These are phyloP conservation scores for Salminus brasiliensis DNA, from an alignment of 2,113 vertebrate genomes.

Conservation along the genomic window DNA sequence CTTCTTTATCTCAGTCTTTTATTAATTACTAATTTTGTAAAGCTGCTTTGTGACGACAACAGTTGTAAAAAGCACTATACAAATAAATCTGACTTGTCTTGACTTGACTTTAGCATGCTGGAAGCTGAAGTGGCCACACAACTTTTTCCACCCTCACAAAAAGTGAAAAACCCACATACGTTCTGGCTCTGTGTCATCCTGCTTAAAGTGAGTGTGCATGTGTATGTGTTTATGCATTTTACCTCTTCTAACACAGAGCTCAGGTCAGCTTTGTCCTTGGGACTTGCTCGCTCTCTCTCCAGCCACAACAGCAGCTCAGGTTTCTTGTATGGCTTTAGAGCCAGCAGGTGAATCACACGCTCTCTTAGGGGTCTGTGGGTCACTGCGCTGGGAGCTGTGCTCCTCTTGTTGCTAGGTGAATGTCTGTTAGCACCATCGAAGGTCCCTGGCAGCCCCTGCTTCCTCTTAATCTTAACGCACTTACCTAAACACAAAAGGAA, in stretches of 20 bases:
- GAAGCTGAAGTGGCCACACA: no score
- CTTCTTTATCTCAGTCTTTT: no score
- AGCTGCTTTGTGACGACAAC: no score
- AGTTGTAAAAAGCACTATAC: no score
- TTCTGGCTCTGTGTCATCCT: no score
- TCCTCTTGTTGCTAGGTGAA: conserved; percentile 76
- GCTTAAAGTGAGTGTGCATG: not conserved
- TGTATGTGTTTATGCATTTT: conserved; percentile 45
- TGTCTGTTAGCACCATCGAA: conserved; percentile 70
- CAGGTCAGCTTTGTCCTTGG: conserved; percentile 72
- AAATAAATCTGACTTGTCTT: no score
- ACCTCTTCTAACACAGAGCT: conserved; percentile 78
- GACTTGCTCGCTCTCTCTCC: conserved; percentile 69
- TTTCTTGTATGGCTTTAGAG: conserved; percentile 76
- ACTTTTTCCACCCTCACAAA: no score
- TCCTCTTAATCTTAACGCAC: conserved; percentile 72
- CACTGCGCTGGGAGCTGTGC: conserved; percentile 62
- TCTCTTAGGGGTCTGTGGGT: conserved; percentile 72
- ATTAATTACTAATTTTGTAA: no score
- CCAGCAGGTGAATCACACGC: conserved; percentile 74
- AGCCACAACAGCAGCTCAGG: conserved; percentile 76
- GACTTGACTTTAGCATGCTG: no score
- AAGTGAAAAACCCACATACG: no score
- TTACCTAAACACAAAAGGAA: conserved; percentile 63
- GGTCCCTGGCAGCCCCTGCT: conserved; percentile 57